Evolutionary conservation across 2,888 invertebrate genomes (phyloP), one percentile per base, ranked within the genome.

Genomic region (Agapetus fuscipes): DNA sequence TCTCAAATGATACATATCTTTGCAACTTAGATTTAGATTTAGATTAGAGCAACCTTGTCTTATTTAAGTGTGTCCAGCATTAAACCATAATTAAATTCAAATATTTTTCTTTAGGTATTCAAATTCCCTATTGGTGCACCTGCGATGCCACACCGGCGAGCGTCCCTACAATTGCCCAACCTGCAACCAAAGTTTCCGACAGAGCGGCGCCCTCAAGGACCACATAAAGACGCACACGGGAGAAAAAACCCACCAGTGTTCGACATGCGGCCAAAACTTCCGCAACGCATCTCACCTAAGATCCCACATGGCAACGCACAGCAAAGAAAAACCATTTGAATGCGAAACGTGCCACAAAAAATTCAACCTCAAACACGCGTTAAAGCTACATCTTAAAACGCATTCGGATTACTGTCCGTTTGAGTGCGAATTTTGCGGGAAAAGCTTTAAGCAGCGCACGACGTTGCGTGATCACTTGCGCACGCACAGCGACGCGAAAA

Each of bases 401-500:
- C 48, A 48, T 17, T 40, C 41, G 1, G 46, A 42, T 11, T 44
- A 48, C 3, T 40, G 43, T 3, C 46, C 48, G 2, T 48, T 42
- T 30, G 43, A 47, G 33, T 48, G 48, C 29, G 41, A 45, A 31
- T 20, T 28, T 15, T 48, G 48, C 17, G 48, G 45, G 14, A 37
- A 32, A 37, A 45, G 48, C 30, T 48, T 48, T 17, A 44, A 44
- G 16, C 48, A 48, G 20, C 45, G 45, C 3, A 35, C 89, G 12
- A 90, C 93, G 2, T 65, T 96, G 34, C 82, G 89, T 5, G 78
- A 91, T 12, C 95, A 95, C 56, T 82, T 94, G 76, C 74, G 93
- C 26, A 89, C 89, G 1, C 95, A 95, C 63, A 94, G 93, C 55
- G 95, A 95, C 0, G 94, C 94, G 53, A 73, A 94, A 7, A 95